Evolutionary conservation across 1,140 invertebrate species (phyloP).

Genomic region (Steinernema feltiae): DNA sequence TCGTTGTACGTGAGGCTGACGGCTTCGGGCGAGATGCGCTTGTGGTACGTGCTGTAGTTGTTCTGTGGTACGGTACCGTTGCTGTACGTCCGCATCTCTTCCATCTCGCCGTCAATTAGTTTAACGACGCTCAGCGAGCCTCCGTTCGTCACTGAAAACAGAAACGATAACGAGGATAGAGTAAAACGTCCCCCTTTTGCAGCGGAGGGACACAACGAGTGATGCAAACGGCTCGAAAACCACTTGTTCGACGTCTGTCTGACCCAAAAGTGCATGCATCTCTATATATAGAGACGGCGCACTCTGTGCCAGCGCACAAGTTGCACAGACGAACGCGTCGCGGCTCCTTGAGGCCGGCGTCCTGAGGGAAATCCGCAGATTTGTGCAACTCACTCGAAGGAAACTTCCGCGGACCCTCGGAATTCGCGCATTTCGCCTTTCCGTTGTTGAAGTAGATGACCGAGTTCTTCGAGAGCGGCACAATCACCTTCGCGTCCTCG

Average conservation of each 20-base stretch:
- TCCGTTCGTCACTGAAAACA: not conserved
- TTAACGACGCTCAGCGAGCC: slow-evolving; percentile 1
- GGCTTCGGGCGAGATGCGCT: not conserved
- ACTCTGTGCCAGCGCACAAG: no score
- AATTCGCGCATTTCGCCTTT: not conserved
- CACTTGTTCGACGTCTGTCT: no score
- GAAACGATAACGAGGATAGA: not conserved
- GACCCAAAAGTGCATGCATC: no score
- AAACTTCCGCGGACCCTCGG: not conserved
- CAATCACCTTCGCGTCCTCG: not conserved
- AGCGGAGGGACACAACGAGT: not conserved
- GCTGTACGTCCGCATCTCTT: not conserved
- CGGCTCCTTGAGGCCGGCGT: not conserved
- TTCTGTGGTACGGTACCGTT: not conserved
- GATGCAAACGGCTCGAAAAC: not conserved
- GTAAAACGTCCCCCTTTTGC: no score
- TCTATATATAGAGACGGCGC: no score
- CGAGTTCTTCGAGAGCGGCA: not conserved
- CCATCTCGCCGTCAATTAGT: not conserved
- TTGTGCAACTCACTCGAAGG: not conserved
- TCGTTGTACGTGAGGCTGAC: not conserved
- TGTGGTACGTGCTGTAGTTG: not conserved
- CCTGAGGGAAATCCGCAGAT: not conserved
- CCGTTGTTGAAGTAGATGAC: slow-evolving; percentile 5
- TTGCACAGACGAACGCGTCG: no score